phyloP scores from a whole-genome alignment of 2,888 invertebrate genomes.

The Xestia ashworthii region DNA sequence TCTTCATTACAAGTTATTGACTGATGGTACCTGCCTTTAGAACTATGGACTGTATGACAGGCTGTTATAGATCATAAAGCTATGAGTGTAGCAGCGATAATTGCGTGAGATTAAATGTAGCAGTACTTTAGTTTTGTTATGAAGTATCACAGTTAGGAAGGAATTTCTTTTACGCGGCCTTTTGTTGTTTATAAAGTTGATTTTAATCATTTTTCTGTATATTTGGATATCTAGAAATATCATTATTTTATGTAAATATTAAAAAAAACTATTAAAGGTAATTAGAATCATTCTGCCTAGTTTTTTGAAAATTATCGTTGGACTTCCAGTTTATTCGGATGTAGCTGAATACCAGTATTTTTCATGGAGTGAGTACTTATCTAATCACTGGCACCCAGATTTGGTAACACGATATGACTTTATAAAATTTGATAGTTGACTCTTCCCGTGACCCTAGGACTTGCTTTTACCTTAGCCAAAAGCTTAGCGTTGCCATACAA shows the following conservation, averaged over 20 bases:
- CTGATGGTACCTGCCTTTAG: conserved; percentile 69
- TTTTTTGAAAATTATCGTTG: too few species aligned
- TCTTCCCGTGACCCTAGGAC: too few species aligned
- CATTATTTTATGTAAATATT: neutral
- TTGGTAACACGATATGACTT: neutral
- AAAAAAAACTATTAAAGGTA: too few species aligned
- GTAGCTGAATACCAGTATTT: too few species aligned
- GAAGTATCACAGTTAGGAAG: conserved; percentile 15
- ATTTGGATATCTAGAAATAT: neutral
- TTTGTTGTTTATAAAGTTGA: neutral
- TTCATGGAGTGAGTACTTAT: neutral
- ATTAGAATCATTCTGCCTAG: too few species aligned
- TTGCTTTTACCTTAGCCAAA: too few species aligned
- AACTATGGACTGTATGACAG: conserved; percentile 6
- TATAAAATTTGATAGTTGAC: neutral
- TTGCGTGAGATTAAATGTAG: conserved; percentile 37
- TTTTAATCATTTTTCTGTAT: neutral
- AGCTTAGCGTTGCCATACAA: too few species aligned
- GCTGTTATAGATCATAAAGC: conserved; percentile 39
- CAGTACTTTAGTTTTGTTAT: conserved; percentile 40
- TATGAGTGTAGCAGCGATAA: conserved; percentile 17
- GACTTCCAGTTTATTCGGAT: too few species aligned
- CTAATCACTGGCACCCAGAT: too few species aligned
- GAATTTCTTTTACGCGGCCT: conserved; percentile 36
- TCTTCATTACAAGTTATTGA: conserved; percentile 80